These are phyloP conservation scores for Rhagoletis pomonella DNA, from an alignment of 1,140 invertebrate species.

Conservation along the genomic window DNA sequence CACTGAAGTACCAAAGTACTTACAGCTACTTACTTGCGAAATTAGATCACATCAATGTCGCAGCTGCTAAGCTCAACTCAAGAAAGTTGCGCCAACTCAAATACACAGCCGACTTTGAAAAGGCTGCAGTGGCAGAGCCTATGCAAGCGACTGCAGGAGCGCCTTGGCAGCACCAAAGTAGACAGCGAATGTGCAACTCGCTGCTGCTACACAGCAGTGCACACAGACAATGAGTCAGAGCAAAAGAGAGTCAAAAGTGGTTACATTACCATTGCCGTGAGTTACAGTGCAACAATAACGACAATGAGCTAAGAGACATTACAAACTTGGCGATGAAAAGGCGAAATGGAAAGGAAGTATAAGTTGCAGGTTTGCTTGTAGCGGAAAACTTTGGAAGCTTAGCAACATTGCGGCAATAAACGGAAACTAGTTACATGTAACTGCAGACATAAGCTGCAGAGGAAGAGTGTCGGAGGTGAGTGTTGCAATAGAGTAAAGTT, in stretches of 20 bases:
- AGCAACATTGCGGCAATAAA: conserved; percentile 51
- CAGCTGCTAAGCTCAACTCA: conserved; percentile 9
- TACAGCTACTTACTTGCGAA: conserved; percentile 44
- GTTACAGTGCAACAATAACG: conserved; percentile 13
- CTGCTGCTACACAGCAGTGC: not conserved
- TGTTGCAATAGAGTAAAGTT: not conserved
- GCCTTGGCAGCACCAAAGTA: not conserved
- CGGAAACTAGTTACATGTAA: conserved; percentile 8
- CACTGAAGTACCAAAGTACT: conserved; percentile 34
- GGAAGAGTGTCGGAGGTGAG: not conserved
- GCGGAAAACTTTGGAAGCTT: conserved; percentile 27
- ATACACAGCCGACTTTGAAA: not conserved
- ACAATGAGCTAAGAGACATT: not conserved
- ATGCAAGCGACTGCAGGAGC: not conserved
- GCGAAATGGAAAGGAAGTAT: not conserved
- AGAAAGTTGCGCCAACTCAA: not conserved
- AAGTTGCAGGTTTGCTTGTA: not conserved
- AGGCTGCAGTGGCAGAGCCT: conserved; percentile 18
- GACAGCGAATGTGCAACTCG: not conserved
- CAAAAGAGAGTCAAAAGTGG: conserved; percentile 25
- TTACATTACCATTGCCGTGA: conserved; percentile 6
- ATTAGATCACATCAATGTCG: conserved; percentile 50
- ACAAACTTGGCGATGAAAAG: not conserved
- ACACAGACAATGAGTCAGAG: not conserved
- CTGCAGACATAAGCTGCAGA: not conserved